Percentiles rank a stretch among this genome's conserved stretches.
These are phyloP conservation scores for Manis pentadactyla DNA, from an alignment of 2,797 vertebrate species.

Conservation along the genomic window DNA sequence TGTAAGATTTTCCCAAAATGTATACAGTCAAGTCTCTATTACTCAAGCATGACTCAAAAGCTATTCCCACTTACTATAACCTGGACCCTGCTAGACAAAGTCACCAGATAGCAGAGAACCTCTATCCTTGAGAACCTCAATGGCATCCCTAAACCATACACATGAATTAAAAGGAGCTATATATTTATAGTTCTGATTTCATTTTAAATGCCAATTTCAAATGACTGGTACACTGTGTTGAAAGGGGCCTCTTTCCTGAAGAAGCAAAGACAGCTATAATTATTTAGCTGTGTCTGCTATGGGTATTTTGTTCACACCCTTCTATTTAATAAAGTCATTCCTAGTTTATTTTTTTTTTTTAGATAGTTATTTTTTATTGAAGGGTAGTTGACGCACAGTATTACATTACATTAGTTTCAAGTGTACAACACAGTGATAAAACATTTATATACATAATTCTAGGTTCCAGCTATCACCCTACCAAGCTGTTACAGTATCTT, in stretches of 20 bases:
- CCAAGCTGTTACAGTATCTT: too few relatives aligned
- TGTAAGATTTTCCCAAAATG: constrained; percentile 26
- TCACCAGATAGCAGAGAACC: neutral
- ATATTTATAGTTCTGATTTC: neutral
- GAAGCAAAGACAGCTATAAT: neutral
- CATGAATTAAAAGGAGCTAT: neutral
- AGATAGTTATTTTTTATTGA: too few relatives aligned
- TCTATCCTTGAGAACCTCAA: neutral
- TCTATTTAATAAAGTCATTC: constrained; percentile 8
- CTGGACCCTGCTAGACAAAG: neutral
- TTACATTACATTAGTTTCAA: too few relatives aligned
- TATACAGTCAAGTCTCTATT: neutral
- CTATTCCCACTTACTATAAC: constrained; percentile 43
- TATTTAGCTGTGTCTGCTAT: neutral
- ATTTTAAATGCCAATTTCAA: constrained; percentile 24
- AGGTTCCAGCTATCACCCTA: too few relatives aligned
- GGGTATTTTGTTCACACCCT: neutral
- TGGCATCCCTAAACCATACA: neutral
- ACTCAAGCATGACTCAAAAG: constrained; percentile 6
- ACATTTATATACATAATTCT: too few relatives aligned
- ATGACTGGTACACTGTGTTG: neutral
- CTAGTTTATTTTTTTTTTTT: neutral
- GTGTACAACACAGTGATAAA: too few relatives aligned
- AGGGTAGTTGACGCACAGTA: too few relatives aligned
- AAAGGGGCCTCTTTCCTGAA: neutral